Conservation (phyloP, 2,797 vertebrate genomes). For the Oreochromis mossambicus region DNA sequence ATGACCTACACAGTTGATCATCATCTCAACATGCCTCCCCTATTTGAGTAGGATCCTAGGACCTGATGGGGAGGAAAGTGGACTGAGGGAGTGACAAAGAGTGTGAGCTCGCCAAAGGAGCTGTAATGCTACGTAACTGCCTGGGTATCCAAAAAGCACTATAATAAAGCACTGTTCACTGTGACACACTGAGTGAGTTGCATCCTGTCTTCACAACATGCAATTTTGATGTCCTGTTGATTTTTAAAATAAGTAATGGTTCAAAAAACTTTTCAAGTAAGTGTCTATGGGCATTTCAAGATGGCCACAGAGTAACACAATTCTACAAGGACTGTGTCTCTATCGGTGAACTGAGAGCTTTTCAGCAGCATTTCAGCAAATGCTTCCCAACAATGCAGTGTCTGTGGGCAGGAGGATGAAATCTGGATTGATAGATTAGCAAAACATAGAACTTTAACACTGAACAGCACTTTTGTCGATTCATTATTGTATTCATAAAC, state of each 20-base stretch:
- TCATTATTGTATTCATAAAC: not conserved
- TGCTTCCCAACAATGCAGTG: not conserved
- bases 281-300: not conserved
- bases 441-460: not conserved
- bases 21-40: no score
- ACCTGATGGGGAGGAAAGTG: no score
- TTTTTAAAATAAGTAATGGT: not conserved
- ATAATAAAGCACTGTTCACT: not conserved
- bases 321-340: not conserved
- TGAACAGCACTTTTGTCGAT: not conserved
- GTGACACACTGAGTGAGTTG: not conserved
- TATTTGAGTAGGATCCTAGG: no score
- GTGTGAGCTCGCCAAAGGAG: no score
- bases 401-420: not conserved
- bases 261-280: not conserved
- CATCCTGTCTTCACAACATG: not conserved
- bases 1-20: no score
- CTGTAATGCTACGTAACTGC: not conserved
- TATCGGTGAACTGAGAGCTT: not conserved
- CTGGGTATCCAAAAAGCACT: not conserved
- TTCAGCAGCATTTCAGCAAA: not conserved
- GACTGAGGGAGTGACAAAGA: no score
- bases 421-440: not conserved
- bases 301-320: not conserved
- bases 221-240: not conserved